These are phyloP conservation scores for Aphelenchoides fujianensis DNA, from an alignment of 1,140 invertebrate genomes.

Conservation along the genomic window DNA sequence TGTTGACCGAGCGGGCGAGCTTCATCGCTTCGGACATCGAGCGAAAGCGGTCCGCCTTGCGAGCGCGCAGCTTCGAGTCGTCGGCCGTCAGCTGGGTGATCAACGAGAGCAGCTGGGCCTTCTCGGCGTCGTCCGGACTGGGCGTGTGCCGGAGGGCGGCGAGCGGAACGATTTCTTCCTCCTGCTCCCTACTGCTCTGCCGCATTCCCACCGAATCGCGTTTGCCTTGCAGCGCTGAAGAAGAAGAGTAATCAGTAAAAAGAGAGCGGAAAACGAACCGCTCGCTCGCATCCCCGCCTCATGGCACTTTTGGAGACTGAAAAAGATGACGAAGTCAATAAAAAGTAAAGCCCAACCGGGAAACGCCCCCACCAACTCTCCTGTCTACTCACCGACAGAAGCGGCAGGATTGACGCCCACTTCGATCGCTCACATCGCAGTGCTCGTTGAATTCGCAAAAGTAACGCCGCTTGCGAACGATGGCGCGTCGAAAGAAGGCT, in stretches of 20 bases:
- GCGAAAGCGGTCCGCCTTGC: not conserved
- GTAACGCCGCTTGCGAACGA: constrained; percentile 16
- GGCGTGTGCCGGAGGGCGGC: too few species aligned
- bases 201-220: constrained; percentile 15
- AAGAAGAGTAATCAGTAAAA: constrained; percentile 16
- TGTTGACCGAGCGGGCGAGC: not conserved
- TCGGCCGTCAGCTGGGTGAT: not conserved
- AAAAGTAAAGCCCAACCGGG: too few species aligned
- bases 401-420: constrained; percentile 70
- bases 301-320: constrained; percentile 65
- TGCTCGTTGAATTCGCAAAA: constrained; percentile 65
- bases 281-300: constrained; percentile 66
- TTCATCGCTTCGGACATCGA: constrained; percentile 7
- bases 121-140: too few species aligned
- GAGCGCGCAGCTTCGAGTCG: not conserved
- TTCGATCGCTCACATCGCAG: constrained; percentile 82
- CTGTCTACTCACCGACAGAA: constrained; percentile 65
- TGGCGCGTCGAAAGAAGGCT: constrained; percentile 62
- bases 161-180: too few species aligned
- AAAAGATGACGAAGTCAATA: too few species aligned
- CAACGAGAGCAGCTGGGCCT: constrained; percentile 3
- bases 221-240: constrained; percentile 75
- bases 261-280: too few species aligned
- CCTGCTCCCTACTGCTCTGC: not conserved
- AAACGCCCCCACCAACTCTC: too few species aligned